Percentiles rank a stretch among this genome's conserved stretches.
phyloP scores from a whole-genome alignment of 2,113 vertebrate species.

The Dinomys branickii region DNA sequence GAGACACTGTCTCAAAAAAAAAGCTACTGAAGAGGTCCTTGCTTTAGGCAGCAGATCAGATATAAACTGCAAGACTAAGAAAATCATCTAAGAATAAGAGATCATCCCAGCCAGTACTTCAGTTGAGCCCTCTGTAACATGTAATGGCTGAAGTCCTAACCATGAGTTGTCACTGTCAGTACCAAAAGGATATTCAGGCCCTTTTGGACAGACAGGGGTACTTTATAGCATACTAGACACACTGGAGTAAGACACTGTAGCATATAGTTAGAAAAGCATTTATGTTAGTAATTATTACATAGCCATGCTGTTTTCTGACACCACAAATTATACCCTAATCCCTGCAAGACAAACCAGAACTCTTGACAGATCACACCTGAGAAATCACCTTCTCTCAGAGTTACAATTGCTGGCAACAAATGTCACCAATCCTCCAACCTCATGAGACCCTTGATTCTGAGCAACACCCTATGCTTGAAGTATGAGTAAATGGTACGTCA shows the following conservation, averaged over 20 bases:
- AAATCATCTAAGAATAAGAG: not conserved
- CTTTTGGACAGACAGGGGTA: not conserved
- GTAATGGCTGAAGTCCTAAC: not conserved
- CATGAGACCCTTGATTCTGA: not conserved
- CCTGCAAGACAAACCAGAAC: not conserved
- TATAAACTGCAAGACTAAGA: not conserved
- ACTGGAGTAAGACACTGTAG: not conserved
- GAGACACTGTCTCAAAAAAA: not conserved
- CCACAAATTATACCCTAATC: not conserved
- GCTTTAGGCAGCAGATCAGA: not conserved
- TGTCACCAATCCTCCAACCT: not conserved
- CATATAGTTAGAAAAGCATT: not conserved
- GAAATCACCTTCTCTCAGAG: not conserved
- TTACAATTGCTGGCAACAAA: not conserved
- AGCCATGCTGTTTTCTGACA: not conserved
- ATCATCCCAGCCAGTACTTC: no score
- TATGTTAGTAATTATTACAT: not conserved
- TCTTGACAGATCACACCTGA: not conserved
- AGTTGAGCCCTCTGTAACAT: not conserved
- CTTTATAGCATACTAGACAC: not conserved
- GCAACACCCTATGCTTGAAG: not conserved
- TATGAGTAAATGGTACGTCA: not conserved
- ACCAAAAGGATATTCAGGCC: not conserved
- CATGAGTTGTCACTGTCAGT: not conserved
- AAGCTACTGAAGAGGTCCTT: not conserved